These are phyloP conservation scores for Thamnaconus septentrionalis DNA, from an alignment of 2,113 vertebrate species.

Conservation along the genomic window DNA sequence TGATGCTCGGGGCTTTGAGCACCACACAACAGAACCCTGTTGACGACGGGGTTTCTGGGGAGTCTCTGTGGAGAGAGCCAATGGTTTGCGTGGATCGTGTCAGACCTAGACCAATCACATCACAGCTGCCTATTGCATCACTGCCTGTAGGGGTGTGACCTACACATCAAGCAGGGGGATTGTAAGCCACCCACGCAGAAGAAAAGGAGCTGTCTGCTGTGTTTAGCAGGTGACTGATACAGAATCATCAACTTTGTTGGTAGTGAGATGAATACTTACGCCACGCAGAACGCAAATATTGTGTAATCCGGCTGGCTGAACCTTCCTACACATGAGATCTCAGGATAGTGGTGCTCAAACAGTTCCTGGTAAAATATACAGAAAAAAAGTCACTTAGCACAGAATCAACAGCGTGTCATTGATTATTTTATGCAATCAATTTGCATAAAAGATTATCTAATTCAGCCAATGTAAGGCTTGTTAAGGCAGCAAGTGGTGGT, in stretches of 20 bases:
- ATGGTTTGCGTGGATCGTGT: constrained; percentile 27
- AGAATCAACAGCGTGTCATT: neutral
- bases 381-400: neutral
- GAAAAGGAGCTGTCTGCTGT: too few relatives aligned
- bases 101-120: constrained; percentile 36
- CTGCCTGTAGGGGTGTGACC: neutral
- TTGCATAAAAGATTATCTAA: neutral
- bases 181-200: too few relatives aligned
- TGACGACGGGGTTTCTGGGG: constrained; percentile 62
- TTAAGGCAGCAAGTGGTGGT: neutral
- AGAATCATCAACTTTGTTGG: neutral
- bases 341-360: constrained; percentile 78
- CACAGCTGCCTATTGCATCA: constrained; percentile 18
- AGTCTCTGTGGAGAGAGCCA: constrained; percentile 74
- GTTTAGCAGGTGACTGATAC: too few relatives aligned
- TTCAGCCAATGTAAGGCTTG: too few relatives aligned
- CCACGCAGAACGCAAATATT: constrained; percentile 81
- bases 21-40: constrained; percentile 78
- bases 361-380: constrained; percentile 67
- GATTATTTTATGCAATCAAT: neutral
- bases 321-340: constrained; percentile 84
- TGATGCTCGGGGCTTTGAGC: constrained; percentile 65
- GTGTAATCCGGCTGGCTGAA: constrained; percentile 61
- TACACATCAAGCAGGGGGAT: neutral
- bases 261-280: constrained; percentile 61